Evolutionary conservation across 2,797 vertebrate genomes (phyloP), one percentile per base, ranked within the genome.

Genomic region (Aulostomus chinensis): DNA sequence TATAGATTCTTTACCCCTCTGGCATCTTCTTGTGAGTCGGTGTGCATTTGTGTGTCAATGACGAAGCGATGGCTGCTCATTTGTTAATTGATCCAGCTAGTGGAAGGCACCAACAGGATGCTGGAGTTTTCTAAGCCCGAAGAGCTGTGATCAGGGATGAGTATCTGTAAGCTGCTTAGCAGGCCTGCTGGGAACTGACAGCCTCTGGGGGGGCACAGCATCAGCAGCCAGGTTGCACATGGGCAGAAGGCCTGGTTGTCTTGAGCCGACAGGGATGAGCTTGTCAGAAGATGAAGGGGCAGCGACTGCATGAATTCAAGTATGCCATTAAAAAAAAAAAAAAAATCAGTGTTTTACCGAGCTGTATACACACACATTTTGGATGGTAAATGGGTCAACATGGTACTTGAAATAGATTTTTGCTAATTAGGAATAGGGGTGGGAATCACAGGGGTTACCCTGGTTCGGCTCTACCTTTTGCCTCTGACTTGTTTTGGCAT

Each of bases 101-200:
- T 83, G 84, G 66, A 76, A 73, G 63, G 54, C 10, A 29, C 71
- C 58, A 63, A 63, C 76, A 75, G 73, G 80, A 68, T 74, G 68
- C 55, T 60, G 48, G 59, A 45, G 49, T 70, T 72, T 76, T 78
- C 64, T 86, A 85, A 89, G 83, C 78, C 71, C 54, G 39, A 30
- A 54, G 72, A 68, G 62, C 72, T 70, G 80, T 82, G 80, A 87
- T 83, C 82, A 73, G 80, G 71, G 80, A 87, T 87, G 85, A 88
- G 86, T 78, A 80, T 75, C 73, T 83, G 53, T 92, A 89, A 91
- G 86, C 88, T 67, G 79, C 86, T 91, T 89, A 88, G 66, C 36
- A n/a, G 43, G 69, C 71, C 83, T 88, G 82, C 80, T 66, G 78
- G 74, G 87, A 84, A 73, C 24, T 50, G 71, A 78, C 78, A 37